A percentile compares a stretch with the other conserved stretches of the same genome.
phyloP scores from a whole-genome alignment of 2,888 invertebrate genomes.

The Sarcophaga rosellei region DNA sequence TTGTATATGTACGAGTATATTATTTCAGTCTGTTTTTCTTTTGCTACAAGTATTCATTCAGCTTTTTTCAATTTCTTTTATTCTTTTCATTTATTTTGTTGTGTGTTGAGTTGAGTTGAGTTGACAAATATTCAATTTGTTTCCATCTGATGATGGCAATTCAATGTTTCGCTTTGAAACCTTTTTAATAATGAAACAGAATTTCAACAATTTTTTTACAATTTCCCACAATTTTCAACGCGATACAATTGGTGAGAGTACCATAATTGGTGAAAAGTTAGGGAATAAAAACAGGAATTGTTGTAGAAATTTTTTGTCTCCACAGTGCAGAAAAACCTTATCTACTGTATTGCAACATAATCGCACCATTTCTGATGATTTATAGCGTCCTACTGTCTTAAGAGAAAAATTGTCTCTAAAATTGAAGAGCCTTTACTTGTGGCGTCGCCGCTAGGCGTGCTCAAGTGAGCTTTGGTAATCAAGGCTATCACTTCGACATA shows the following conservation, averaged over 20 bases:
- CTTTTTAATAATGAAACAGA: constrained; percentile 63
- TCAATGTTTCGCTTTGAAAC: constrained; percentile 61
- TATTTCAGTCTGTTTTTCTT: constrained; percentile 2
- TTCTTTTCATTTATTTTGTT: constrained; percentile 5
- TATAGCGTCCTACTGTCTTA: too few species aligned
- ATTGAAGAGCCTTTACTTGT: too few species aligned
- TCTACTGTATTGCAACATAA: too few species aligned
- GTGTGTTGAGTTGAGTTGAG: constrained; percentile 18
- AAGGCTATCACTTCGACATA: too few species aligned
- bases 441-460: too few species aligned
- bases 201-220: constrained; percentile 31
- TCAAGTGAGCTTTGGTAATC: too few species aligned
- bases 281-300: background rate
- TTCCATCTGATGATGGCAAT: constrained; percentile 65
- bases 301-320: background rate
- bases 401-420: too few species aligned
- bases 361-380: too few species aligned
- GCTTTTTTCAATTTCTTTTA: constrained; percentile 23
- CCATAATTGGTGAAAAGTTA: background rate
- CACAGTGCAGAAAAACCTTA: too few species aligned
- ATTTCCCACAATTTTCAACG: background rate
- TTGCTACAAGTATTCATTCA: too few species aligned
- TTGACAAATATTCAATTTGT: constrained; percentile 66
- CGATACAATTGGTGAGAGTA: background rate
- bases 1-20: background rate